Conservation (phyloP, 2,888 invertebrate species). For the Sarcophaga variegata region DNA sequence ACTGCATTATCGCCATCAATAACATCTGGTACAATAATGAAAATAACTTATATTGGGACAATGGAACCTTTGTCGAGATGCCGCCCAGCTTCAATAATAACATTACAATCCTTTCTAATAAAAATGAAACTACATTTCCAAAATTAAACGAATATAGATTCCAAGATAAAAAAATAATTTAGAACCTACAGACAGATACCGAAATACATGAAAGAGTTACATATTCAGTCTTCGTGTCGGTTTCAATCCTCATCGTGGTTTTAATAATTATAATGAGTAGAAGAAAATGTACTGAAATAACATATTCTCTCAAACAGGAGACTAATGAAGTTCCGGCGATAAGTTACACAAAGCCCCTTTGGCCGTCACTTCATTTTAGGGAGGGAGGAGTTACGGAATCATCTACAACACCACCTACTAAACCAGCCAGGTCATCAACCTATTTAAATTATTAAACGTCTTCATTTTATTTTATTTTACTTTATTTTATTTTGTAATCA, state of each 20-base stretch:
- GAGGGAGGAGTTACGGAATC: constrained; percentile 19
- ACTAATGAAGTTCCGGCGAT: too few relatives aligned
- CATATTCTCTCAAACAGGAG: constrained; percentile 22
- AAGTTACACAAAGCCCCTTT: neutral
- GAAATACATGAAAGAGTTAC: constrained; percentile 32
- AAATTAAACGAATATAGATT: constrained; percentile 38
- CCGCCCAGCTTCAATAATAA: constrained; percentile 10
- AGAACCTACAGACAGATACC: constrained; percentile 12
- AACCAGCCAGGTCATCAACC: too few relatives aligned
- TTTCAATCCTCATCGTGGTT: constrained; percentile 16
- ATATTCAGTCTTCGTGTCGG: constrained; percentile 10
- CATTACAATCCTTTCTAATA: constrained; percentile 1
- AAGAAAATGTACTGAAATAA: constrained; percentile 7
- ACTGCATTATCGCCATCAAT: constrained; percentile 39
- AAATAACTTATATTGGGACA: too few relatives aligned
- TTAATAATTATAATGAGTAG: neutral
- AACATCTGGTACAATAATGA: constrained; percentile 42
- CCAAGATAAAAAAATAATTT: constrained; percentile 35
- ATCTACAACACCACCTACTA: too few relatives aligned
- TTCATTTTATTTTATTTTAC: too few relatives aligned
- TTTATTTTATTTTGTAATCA: too few relatives aligned
- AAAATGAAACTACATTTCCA: neutral
- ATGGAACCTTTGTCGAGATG: too few relatives aligned
- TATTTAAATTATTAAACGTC: too few relatives aligned
- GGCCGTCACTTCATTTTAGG: neutral